Evolutionary conservation across 2,797 vertebrate genomes (phyloP).

Genomic region (Chaenodraco wilsoni): DNA sequence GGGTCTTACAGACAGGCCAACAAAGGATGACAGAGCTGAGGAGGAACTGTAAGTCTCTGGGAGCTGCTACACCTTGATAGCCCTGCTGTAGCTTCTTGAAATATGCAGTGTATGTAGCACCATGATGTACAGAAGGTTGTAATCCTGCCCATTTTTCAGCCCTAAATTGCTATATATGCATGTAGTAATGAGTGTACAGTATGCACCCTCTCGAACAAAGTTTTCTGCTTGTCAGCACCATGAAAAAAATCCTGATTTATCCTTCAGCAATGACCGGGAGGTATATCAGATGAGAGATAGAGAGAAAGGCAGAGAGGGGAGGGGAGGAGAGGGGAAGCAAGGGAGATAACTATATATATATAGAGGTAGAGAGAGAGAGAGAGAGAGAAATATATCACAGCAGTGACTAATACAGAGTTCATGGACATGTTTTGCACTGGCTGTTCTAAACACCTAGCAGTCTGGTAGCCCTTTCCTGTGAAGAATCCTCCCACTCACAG

Average conservation of each 20-base stretch:
- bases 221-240: conserved; percentile 75
- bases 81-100: conserved; percentile 19
- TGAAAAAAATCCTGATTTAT: conserved; percentile 64
- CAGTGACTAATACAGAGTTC: conserved; percentile 54
- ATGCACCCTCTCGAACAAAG: conserved; percentile 55
- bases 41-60: conserved; percentile 41
- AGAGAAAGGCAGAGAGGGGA: conserved; percentile 24
- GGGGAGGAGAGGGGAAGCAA: neutral
- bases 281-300: conserved; percentile 59
- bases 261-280: conserved; percentile 69
- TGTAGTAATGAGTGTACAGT: conserved; percentile 21
- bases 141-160: conserved; percentile 38
- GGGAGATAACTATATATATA: conserved; percentile 12
- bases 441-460: conserved; percentile 59
- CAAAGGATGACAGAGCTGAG: conserved; percentile 64
- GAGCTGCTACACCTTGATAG: conserved; percentile 26
- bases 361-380: neutral
- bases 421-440: conserved; percentile 40
- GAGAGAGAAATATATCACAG: conserved; percentile 22
- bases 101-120: conserved; percentile 23
- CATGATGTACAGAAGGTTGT: conserved; percentile 17
- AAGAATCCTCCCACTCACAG: conserved; percentile 55
- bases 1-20: conserved; percentile 56
- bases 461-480: conserved; percentile 53
- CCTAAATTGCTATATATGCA: conserved; percentile 27